phyloP scores from a whole-genome alignment of 2,113 vertebrate genomes.

The Australoheros scitulus region DNA sequence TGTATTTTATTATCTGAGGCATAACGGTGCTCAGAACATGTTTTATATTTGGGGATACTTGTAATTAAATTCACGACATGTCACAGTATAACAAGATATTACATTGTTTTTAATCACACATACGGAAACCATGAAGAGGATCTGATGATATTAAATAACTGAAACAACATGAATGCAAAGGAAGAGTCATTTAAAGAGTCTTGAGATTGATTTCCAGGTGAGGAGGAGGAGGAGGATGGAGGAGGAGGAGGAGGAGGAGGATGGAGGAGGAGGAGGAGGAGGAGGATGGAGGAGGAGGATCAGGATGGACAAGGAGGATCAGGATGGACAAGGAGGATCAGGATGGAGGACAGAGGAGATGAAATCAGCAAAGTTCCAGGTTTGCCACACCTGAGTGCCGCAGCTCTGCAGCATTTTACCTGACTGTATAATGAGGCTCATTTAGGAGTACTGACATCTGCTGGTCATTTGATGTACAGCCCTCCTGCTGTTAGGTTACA shows the following conservation, averaged over 20 bases:
- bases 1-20: background rate
- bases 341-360: rapidly evolving
- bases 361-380: background rate
- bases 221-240: rapidly evolving
- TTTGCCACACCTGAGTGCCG: background rate
- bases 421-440: no score
- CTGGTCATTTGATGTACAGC: no score
- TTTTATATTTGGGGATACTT: background rate
- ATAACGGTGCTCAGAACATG: background rate
- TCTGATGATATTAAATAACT: background rate
- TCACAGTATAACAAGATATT: background rate
- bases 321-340: background rate
- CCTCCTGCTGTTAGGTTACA: no score
- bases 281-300: background rate
- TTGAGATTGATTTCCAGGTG: rapidly evolving
- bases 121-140: background rate
- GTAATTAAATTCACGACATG: background rate
- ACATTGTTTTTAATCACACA: background rate
- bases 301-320: no score
- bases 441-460: no score
- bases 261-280: background rate
- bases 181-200: background rate
- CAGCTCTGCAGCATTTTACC: background rate
- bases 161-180: background rate
- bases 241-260: rapidly evolving